Evolutionary conservation across 2,797 vertebrate species (phyloP).

Genomic region (Mus spretus): DNA sequence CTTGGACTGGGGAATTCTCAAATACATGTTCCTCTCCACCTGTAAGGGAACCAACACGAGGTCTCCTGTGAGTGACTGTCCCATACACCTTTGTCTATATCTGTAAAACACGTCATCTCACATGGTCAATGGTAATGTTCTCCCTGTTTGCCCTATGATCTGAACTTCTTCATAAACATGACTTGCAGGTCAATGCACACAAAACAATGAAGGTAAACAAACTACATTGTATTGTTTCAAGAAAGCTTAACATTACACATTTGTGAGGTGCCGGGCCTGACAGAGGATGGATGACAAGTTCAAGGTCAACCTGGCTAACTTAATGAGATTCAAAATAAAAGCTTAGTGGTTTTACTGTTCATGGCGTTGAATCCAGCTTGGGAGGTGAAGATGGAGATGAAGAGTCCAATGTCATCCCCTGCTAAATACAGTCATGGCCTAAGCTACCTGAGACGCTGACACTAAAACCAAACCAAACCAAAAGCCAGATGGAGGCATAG

Average conservation of each 20-base stretch:
- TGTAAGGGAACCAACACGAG: slow-evolving; percentile 77
- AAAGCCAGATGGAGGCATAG: background rate
- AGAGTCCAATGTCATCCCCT: background rate
- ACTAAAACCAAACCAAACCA: background rate
- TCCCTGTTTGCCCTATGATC: background rate
- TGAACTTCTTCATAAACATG: background rate
- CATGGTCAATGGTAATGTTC: fast-evolving
- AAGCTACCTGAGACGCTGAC: background rate
- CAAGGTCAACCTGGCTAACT: background rate
- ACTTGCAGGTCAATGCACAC: background rate
- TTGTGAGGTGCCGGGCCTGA: background rate
- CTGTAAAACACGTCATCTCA: background rate
- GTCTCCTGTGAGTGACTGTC: background rate
- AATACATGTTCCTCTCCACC: slow-evolving; percentile 92
- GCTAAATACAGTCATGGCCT: background rate
- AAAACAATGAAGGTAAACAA: background rate
- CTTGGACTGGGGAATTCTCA: slow-evolving; percentile 91
- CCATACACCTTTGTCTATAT: background rate
- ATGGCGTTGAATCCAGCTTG: background rate
- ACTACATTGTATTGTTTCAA: background rate
- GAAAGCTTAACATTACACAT: background rate
- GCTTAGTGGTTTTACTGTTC: background rate
- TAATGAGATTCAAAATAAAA: background rate
- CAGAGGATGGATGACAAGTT: too few species aligned
- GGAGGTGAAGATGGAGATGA: background rate